Conservation (phyloP, 2,888 invertebrate genomes). For the Leptinotarsa tumamoca region DNA sequence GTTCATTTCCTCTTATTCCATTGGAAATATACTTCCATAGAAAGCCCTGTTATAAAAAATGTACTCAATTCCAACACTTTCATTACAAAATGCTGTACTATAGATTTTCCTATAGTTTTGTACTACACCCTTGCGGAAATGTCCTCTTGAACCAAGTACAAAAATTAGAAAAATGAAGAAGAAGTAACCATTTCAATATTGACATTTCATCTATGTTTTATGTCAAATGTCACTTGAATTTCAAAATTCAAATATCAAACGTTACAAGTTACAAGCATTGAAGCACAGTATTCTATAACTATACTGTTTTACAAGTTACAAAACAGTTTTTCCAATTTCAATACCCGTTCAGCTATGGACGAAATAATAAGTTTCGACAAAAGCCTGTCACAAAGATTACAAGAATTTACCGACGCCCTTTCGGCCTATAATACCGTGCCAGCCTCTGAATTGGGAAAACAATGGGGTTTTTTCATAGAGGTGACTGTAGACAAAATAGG, state of each 20-base stretch:
- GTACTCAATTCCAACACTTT: no score
- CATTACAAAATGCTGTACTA: no score
- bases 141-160: no score
- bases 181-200: background rate
- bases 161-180: background rate
- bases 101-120: no score
- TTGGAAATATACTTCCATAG: no score
- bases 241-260: background rate
- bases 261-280: background rate
- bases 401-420: conserved; percentile 70
- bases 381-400: conserved; percentile 69
- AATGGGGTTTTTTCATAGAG: conserved; percentile 72
- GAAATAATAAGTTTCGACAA: conserved; percentile 72
- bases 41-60: no score
- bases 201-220: background rate
- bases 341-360: conserved; percentile 64
- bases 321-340: background rate
- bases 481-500: conserved; percentile 74
- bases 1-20: no score
- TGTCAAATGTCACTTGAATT: background rate
- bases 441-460: conserved; percentile 68
- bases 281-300: no score
- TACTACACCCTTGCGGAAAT: no score
- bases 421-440: conserved; percentile 65
- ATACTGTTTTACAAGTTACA: background rate